Evolutionary conservation across 1,140 invertebrate genomes (phyloP).

Genomic region (Drosophila ambigua): DNA sequence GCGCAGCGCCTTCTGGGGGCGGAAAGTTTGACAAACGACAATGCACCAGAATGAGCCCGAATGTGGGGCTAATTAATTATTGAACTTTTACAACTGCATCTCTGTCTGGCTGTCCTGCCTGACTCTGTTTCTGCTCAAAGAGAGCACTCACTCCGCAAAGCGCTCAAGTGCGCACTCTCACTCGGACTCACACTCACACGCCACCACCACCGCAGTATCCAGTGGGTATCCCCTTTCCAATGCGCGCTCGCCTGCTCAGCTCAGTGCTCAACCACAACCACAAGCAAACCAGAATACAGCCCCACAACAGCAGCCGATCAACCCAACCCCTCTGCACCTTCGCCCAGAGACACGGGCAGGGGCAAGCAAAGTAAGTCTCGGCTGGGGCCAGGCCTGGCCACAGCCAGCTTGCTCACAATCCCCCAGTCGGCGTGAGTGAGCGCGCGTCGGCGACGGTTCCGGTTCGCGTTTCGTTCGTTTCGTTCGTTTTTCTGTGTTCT

Average conservation of each 20-base stretch:
- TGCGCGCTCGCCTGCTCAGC: slow-evolving; percentile 48
- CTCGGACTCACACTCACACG: slow-evolving; percentile 7
- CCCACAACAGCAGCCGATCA: slow-evolving; percentile 11
- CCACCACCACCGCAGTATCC: not conserved
- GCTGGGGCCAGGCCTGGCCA: not conserved
- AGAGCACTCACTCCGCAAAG: slow-evolving; percentile 22
- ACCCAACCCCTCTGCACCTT: not conserved
- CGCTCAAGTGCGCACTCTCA: slow-evolving; percentile 61
- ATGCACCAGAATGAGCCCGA: slow-evolving; percentile 52
- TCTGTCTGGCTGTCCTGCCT: slow-evolving; percentile 7
- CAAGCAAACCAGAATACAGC: slow-evolving; percentile 63
- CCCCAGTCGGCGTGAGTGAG: slow-evolving; percentile 73
- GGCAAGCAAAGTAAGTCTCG: slow-evolving; percentile 52
- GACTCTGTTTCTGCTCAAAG: not conserved
- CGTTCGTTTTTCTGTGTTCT: slow-evolving; percentile 1
- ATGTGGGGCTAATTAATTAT: slow-evolving; percentile 73
- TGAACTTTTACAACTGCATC: slow-evolving; percentile 74
- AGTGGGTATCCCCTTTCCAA: slow-evolving; percentile 19
- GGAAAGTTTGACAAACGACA: slow-evolving; percentile 48
- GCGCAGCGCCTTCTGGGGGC: slow-evolving; percentile 27
- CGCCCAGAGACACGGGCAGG: not conserved
- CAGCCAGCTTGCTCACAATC: slow-evolving; percentile 60
- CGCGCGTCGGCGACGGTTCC: slow-evolving; percentile 33
- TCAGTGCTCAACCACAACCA: slow-evolving; percentile 41
- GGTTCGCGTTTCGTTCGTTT: slow-evolving; percentile 1